Conservation (phyloP, 2,797 vertebrate genomes). For the Eulemur albifrons region DNA sequence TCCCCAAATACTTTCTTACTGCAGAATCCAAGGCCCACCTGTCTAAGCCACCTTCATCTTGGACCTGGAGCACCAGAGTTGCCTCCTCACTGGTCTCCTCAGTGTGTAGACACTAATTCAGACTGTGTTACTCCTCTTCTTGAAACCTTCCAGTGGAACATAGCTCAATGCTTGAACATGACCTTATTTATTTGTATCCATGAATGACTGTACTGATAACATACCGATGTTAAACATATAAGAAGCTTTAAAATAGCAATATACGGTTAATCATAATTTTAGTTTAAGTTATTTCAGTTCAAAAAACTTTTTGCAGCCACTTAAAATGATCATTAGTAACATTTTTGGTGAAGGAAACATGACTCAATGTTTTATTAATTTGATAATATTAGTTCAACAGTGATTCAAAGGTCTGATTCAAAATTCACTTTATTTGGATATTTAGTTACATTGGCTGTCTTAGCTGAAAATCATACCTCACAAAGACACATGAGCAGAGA, state of each 20-base stretch:
- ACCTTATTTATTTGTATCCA: background rate
- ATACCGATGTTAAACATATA: background rate
- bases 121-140: background rate
- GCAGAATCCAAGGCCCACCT: background rate
- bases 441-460: background rate
- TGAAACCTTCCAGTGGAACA: background rate
- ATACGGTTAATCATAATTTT: background rate
- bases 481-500: background rate
- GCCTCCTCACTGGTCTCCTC: background rate
- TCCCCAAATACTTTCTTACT: background rate
- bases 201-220: background rate
- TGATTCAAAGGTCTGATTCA: background rate
- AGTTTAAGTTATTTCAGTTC: background rate
- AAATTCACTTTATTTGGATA: background rate
- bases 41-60: background rate
- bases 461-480: background rate
- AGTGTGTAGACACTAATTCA: background rate
- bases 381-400: background rate
- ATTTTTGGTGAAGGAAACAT: background rate
- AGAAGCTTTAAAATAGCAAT: background rate
- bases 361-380: conserved; percentile 30
- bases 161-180: background rate
- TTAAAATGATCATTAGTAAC: background rate
- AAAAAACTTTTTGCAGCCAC: background rate
- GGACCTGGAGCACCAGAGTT: background rate